Base-by-base conservation (phyloP, 2,797 vertebrate species). In the Aotus griseimembra region DNA sequence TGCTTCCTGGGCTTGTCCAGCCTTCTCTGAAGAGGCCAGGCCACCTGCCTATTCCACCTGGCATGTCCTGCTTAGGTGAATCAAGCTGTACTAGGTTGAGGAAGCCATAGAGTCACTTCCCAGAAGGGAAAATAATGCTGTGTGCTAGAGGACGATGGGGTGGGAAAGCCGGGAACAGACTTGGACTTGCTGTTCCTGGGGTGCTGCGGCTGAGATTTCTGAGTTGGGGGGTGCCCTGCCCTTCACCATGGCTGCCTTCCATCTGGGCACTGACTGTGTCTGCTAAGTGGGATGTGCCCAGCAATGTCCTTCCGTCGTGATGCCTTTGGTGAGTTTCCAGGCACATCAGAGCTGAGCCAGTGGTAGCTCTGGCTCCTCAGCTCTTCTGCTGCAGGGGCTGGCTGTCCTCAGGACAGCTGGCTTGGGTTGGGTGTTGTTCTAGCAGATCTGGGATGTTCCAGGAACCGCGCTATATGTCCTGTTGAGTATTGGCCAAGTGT, bases 401-500 rank as follows among this genome's bases (percentile, higher is more conserved):
- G 79, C 95, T 81, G 36, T 81, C 57, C 80, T 90, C 57, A 7
- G 92, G 92, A 87, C n/a, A 36, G 80, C 46, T 19, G 94, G 83
- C 81, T 80, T 3, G 6, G 79, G 39, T 9, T 70, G 94, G 15
- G 7, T 84, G 1, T 84, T 41, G 84, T 92, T 86, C 86, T 81
- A 73, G 77, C 64, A 50, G 50, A 75, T 86, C 94, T 2, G 15
- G 58, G 79, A 44, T 92, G 87, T 97, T 93, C 96, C 96, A 93
- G 94, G 96, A 96, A 95, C 72, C 8, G 13, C 1, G 11, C 28
- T 87, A 55, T 92, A 73, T 93, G 94, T 97, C 58, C 81, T 89
- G 72, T n/a, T 87, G 84, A 14, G 72, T 26, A 4, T 1, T 82
- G 58, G 90, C 94, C 73, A 44, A 24, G 70, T 9, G 12, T 94